Percentiles rank a stretch among this genome's conserved stretches.
These are phyloP conservation scores for Ligdia adustata DNA, from an alignment of 2,888 invertebrate genomes.

Conservation along the genomic window DNA sequence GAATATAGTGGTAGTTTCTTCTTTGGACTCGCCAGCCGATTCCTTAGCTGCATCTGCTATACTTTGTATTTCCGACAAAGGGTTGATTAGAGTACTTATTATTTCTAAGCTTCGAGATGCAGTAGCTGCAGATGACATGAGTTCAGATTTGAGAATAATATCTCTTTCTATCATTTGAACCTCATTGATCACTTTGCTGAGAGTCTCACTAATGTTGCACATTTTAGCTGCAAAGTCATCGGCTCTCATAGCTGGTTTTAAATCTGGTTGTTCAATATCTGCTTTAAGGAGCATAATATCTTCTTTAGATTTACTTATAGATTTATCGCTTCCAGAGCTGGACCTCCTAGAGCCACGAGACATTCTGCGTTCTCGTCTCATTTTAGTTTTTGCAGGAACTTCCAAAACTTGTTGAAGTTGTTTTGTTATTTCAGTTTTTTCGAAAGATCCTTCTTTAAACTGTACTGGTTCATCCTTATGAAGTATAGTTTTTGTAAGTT, in stretches of 20 bases:
- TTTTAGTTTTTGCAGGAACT: conserved; percentile 49
- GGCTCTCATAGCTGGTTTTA: conserved; percentile 41
- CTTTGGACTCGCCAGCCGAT: conserved; percentile 58
- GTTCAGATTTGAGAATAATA: conserved; percentile 85
- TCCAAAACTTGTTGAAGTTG: conserved; percentile 27
- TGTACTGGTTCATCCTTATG: conserved; percentile 55
- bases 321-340: conserved; percentile 78
- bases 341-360: conserved; percentile 74
- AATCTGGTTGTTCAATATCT: conserved; percentile 26
- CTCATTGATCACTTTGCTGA: conserved; percentile 82
- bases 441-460: conserved; percentile 33
- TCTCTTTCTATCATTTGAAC: conserved; percentile 86
- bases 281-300: conserved; percentile 48
- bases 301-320: conserved; percentile 62
- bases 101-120: conserved; percentile 87
- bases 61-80: conserved; percentile 86
- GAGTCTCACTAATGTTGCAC: conserved; percentile 45
- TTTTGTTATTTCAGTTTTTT: not conserved
- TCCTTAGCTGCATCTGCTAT: conserved; percentile 83
- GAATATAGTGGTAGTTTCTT: conserved; percentile 80
- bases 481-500: conserved; percentile 56
- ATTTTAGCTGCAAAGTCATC: conserved; percentile 58
- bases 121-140: conserved; percentile 87
- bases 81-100: conserved; percentile 84
- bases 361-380: conserved; percentile 64